Evolutionary conservation across 2,888 invertebrate species (phyloP), one percentile per base, ranked within the genome.

Genomic region (Metacarcinus magister): DNA sequence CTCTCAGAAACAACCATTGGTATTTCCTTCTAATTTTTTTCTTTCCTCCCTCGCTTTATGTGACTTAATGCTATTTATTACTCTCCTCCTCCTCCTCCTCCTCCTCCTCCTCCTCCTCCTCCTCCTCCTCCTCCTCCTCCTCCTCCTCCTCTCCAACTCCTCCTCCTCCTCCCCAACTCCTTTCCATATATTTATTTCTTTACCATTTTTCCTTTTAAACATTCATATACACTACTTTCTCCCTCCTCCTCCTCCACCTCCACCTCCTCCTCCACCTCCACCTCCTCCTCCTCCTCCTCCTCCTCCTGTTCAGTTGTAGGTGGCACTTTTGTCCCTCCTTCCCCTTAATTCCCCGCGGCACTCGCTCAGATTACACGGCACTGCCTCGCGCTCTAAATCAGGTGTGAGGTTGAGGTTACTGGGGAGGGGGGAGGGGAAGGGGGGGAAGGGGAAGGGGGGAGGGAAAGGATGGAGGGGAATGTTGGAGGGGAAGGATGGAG

Each of bases 1-100:
- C 23, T 67, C 67, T n/a, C 67, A 16, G 13, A 67, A 67, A 67
- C 67, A n/a, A 67, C 67, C 67, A 67, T 19, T 19, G 67, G 67
- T n/a, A 67, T 67, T 67, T 67, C 67, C n/a, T n/a, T 67, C 67
- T 67, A n/a, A 67, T 67, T 67, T n/a, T 67, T n/a, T 67, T n/a
- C n/a, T n/a, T 67, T n/a, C n/a, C 67, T 67, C 19, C n/a, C 67
- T 67, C 19, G 23, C 67, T 67, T n/a, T 67, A 32, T 89, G 7
- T 8, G 32, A 19, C 28, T 89, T 32, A 39, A 28, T 28, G 39
- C 28, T 28, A 44, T 89, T 44, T 43, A 16, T 32, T 89, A 32
- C 23, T 28, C 89, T 89, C 39, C 89, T 44, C 89, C 19, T 67
- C 7, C n/a, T 67, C 67, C 67, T 67, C 67, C 67, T 67, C 67